Base-by-base conservation (phyloP, 2,888 invertebrate species). In the Mactromeris polynyma region DNA sequence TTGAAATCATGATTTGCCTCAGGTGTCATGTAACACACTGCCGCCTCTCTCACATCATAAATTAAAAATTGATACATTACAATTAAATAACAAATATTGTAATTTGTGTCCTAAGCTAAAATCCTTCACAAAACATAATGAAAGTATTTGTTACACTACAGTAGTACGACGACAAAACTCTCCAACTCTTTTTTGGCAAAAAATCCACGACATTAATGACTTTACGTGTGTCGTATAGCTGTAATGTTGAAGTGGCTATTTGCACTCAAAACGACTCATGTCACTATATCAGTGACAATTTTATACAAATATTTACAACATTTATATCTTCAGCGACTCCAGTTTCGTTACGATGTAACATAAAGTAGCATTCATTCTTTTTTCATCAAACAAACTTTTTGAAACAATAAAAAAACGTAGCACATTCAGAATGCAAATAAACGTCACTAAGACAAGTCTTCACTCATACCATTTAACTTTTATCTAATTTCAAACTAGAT, bases 11-110 rank as follows among this genome's bases (percentile, higher is more conserved):
- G 46, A 2, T 14, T 46, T 11, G 46, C 17, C 46, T 46, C 1
- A 46, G 17, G 46, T 46, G 46, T 17, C 46, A 46, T 46, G 46
- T 46, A 46, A 1, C 17, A 46, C 46, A 46, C 6, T 40, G 40
- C 2, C 3, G 11, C 46, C 46, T 58, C 26, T n/a, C 9, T 11
- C 7, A 6, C 2, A 31, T 21, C 42, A 83, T 51, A 84, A 77
- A 84, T 84, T 84, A 84, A 51, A 79, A 84, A 83, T 83, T 78
- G 54, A 78, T 78, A 51, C 51, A 78, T 78, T 51, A 78, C 78
- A 84, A 84, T 84, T 46, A 84, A 46, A 77, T 77, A 84, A 86
- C 81, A 86, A 86, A 86, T 86, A 81, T 26, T 31, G 73, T 73
- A 81, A 73, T 86, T 86, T 86, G 85, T 86, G 85, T 86, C 85